These are phyloP conservation scores for Chloroceryle aenea DNA, from an alignment of 2,113 vertebrate species.

Conservation along the genomic window DNA sequence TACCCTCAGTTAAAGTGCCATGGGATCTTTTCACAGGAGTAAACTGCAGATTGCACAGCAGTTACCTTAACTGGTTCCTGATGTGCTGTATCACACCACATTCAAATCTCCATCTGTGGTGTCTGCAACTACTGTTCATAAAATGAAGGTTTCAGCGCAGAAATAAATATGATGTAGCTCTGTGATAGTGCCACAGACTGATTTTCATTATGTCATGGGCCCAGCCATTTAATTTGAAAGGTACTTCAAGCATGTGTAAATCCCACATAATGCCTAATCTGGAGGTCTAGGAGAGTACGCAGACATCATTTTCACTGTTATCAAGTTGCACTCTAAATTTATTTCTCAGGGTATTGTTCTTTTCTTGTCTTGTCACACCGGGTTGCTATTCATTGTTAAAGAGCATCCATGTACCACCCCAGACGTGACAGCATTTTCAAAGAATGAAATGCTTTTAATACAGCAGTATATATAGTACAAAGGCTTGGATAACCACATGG, in stretches of 20 bases:
- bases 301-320: not conserved
- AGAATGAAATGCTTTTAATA: conserved; percentile 42
- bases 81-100: conserved; percentile 75
- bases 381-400: not conserved
- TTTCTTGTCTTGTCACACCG: not conserved
- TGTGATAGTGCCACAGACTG: not conserved
- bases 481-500: not conserved
- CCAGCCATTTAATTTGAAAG: not conserved
- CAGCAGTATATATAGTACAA: conserved; percentile 4
- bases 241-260: not conserved
- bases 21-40: conserved; percentile 70
- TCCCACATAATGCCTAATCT: not conserved
- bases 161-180: conserved; percentile 38
- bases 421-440: conserved; percentile 41
- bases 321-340: not conserved
- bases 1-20: conserved; percentile 67
- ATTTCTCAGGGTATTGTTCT: not conserved
- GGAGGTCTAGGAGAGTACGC: not conserved
- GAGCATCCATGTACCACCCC: not conserved
- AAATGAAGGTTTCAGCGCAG: conserved; percentile 12
- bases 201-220: not conserved
- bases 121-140: conserved; percentile 70
- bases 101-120: conserved; percentile 77
- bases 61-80: conserved; percentile 78
- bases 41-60: conserved; percentile 64